A percentile compares a stretch with the other conserved stretches of the same genome.
phyloP scores from a whole-genome alignment of 2,888 invertebrate genomes.

The Nemurella pictetii region DNA sequence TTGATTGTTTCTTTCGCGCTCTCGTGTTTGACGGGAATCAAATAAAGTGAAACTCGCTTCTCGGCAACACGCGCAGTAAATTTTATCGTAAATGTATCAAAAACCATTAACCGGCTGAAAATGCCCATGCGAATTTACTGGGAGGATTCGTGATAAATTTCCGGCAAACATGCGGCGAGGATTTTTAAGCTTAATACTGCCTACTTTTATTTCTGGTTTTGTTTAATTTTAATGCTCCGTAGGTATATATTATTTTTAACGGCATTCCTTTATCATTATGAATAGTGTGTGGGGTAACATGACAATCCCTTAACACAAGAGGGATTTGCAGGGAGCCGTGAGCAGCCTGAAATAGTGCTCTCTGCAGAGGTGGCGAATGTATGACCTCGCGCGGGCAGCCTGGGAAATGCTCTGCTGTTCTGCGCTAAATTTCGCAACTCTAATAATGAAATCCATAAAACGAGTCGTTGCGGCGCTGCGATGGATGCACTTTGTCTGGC shows the following conservation, averaged over 20 bases:
- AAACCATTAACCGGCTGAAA: background rate
- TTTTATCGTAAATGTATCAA: background rate
- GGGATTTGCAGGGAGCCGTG: background rate
- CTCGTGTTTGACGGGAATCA: background rate
- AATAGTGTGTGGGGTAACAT: background rate
- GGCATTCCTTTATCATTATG: background rate
- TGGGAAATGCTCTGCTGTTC: background rate
- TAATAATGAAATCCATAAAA: background rate
- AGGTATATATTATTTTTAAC: background rate
- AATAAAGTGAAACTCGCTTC: background rate
- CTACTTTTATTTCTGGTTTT: background rate
- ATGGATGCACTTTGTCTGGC: background rate
- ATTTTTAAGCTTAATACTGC: background rate
- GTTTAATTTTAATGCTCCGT: background rate
- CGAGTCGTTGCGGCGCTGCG: background rate
- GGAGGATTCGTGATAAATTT: background rate
- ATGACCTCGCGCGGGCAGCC: no score
- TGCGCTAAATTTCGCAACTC: background rate
- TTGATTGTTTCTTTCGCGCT: background rate
- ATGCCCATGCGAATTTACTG: background rate
- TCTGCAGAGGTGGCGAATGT: background rate
- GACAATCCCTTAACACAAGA: background rate
- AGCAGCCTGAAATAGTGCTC: background rate
- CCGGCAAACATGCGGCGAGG: background rate
- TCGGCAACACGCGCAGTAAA: background rate